A percentile compares a stretch with the other conserved stretches of the same genome.
Evolutionary conservation across 2,888 invertebrate species (phyloP).

Genomic region (Cerceris rybyensis): DNA sequence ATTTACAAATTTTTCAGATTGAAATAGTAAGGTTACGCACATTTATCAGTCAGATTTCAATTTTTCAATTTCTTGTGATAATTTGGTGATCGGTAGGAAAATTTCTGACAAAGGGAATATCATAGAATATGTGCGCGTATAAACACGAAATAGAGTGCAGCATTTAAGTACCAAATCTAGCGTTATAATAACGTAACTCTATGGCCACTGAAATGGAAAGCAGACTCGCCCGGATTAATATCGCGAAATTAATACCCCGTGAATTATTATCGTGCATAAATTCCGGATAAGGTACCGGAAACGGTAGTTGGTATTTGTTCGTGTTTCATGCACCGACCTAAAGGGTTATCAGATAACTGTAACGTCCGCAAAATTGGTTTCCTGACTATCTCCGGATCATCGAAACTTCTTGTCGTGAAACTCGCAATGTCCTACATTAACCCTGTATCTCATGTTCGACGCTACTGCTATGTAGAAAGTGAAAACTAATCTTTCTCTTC

Average conservation of each 20-base stretch:
- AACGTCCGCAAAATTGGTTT: background rate
- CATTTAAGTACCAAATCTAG: constrained; percentile 25
- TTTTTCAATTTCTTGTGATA: too few species aligned
- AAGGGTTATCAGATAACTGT: background rate
- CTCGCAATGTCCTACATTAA: too few species aligned
- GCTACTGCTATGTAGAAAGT: too few species aligned
- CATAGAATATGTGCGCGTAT: constrained; percentile 56
- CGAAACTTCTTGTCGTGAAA: too few species aligned
- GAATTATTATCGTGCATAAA: constrained; percentile 11
- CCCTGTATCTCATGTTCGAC: too few species aligned
- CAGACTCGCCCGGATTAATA: background rate
- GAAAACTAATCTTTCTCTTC: too few species aligned
- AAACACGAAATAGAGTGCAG: constrained; percentile 11
- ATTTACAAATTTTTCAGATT: too few species aligned
- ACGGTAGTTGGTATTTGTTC: background rate
- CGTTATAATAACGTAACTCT: constrained; percentile 28
- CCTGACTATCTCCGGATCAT: background rate
- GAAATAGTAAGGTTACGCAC: too few species aligned
- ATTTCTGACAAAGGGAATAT: constrained; percentile 30
- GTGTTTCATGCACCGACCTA: too few species aligned
- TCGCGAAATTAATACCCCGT: constrained; percentile 3
- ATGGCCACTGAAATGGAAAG: background rate
- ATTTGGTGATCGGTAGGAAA: constrained; percentile 5
- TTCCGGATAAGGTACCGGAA: constrained; percentile 13
- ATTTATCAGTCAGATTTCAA: too few species aligned